Evolutionary conservation across 2,113 vertebrate genomes (phyloP).

Genomic region (Mola mola): DNA sequence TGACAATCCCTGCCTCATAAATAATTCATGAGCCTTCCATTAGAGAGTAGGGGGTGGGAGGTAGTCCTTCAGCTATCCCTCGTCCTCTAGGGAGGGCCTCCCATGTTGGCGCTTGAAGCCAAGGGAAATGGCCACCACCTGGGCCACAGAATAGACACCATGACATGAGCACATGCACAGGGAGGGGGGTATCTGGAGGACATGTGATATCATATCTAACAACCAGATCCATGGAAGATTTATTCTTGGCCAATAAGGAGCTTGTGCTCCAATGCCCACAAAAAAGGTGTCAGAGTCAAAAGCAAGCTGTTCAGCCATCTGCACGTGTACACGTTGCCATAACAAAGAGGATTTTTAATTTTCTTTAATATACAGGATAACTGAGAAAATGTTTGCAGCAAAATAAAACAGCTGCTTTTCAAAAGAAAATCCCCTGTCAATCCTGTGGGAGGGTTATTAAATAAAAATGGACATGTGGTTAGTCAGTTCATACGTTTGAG

Average conservation of each 20-base stretch:
- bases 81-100: conserved; percentile 55
- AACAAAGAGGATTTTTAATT: too few species aligned
- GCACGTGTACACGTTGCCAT: conserved; percentile 26
- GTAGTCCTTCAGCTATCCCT: conserved; percentile 47
- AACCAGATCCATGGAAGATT: conserved; percentile 31
- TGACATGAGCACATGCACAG: too few species aligned
- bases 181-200: conserved; percentile 32
- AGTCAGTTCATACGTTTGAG: not conserved
- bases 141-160: conserved; percentile 46
- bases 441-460: too few species aligned
- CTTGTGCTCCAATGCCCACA: conserved; percentile 23
- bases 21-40: conserved; percentile 69
- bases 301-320: conserved; percentile 75
- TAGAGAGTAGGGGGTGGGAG: conserved; percentile 20
- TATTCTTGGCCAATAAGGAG: conserved; percentile 29
- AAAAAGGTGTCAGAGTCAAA: conserved; percentile 55
- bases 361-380: too few species aligned
- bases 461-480: too few species aligned
- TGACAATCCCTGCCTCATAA: conserved; percentile 53
- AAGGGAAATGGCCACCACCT: conserved; percentile 58
- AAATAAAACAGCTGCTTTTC: too few species aligned
- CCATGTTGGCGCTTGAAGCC: conserved; percentile 31
- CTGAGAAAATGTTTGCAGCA: too few species aligned
- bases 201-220: conserved; percentile 52
- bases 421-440: too few species aligned